A percentile compares a stretch with the other conserved stretches of the same genome.
These are phyloP conservation scores for Eurypyga helias DNA, from an alignment of 2,113 vertebrate genomes.

Conservation along the genomic window DNA sequence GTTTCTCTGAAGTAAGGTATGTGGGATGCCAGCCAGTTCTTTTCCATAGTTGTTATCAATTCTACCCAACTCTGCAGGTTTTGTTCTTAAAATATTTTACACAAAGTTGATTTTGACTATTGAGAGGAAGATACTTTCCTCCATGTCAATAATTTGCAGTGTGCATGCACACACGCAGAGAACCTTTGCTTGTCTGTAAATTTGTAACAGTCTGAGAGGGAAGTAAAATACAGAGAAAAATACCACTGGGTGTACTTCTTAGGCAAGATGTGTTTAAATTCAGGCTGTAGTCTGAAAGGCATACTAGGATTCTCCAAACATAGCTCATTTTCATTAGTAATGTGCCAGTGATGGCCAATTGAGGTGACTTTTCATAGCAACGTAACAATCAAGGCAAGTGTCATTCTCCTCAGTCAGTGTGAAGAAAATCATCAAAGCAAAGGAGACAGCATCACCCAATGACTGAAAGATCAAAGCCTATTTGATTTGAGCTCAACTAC, in stretches of 20 bases:
- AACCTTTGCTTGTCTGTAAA: not conserved
- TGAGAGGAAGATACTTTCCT: not conserved
- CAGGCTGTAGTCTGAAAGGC: not conserved
- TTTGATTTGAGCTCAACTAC: not conserved
- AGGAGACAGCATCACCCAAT: not conserved
- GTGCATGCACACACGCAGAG: not conserved
- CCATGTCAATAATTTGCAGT: not conserved
- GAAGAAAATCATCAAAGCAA: not conserved
- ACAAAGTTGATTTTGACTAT: not conserved
- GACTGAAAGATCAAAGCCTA: not conserved
- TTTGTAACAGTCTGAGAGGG: not conserved
- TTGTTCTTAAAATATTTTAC: not conserved
- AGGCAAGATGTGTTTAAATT: not conserved
- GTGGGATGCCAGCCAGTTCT: constrained; percentile 25
- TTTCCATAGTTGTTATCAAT: not conserved
- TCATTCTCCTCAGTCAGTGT: not conserved
- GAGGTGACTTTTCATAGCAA: not conserved
- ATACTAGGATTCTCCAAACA: not conserved
- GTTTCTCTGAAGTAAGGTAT: constrained; percentile 36
- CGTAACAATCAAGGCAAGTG: not conserved
- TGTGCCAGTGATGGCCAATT: not conserved
- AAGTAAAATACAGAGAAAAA: not conserved
- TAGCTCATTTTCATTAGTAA: not conserved
- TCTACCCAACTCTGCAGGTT: not conserved
- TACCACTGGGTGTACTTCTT: not conserved